Base-by-base conservation (phyloP, 2,113 vertebrate species). In the Caranx melampygus region DNA sequence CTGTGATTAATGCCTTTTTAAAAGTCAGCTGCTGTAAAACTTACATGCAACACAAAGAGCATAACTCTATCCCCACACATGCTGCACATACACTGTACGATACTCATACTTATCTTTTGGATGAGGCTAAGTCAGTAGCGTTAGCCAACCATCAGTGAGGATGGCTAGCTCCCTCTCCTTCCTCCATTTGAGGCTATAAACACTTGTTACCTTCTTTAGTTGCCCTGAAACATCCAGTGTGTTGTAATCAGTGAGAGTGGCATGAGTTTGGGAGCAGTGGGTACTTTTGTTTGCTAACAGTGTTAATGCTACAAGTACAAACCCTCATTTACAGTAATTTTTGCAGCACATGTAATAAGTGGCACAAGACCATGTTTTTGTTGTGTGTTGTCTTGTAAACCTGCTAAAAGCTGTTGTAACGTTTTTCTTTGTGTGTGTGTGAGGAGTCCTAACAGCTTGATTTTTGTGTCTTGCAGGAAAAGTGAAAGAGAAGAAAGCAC, bases 381-480 rank as follows among this genome's bases (percentile, higher is more conserved):
- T 26, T 26, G 61, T 42, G 12, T 15, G 35, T 26, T 21, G 5
- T 14, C 11, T n/a, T 80, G 34, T 59, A 59, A 49, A 52, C 59
- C 54, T 55, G 65, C 33, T 34, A 21, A 72, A 52, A 3, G 33
- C 18, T 12, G 33, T 21, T 80, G 11, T 59, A 4, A 51, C 15
- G 66, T 55, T 37, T 78, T 44, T 1, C 26, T 26, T 26, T 26
- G 26, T 26, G 26, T 1, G 26, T 75, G 42, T 42, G 18, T 63
- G 26, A 34, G 26, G 35, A 59, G 51, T 65, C 40, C 72, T 87
- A 74, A 88, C 80, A 64, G 31, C 33, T 67, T 61, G 57, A 55
- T 85, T 14, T 89, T 83, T 91, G 67, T 92, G 83, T 89, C 59
- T 85, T 85, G 14, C 87, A 92, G 90, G 84, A n/a, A 44, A 75